phyloP scores from a whole-genome alignment of 2,888 invertebrate genomes.

The Papilio gigon region DNA sequence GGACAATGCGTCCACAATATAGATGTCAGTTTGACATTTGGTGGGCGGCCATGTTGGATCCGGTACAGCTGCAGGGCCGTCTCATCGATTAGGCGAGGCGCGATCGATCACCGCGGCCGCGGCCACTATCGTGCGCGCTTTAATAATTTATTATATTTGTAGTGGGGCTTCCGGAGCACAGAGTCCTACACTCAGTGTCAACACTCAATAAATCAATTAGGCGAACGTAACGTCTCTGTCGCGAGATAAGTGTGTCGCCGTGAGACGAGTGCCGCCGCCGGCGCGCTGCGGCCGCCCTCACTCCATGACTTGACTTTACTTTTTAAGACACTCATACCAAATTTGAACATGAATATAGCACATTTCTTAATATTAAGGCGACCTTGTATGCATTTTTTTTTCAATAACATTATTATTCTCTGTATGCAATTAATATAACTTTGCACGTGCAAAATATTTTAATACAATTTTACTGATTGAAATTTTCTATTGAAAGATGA shows the following conservation, averaged over 20 bases:
- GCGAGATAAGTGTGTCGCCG: conserved; percentile 50
- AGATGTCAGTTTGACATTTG: conserved; percentile 56
- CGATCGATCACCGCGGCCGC: conserved; percentile 64
- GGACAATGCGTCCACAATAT: conserved; percentile 59
- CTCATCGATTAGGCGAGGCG: conserved; percentile 58
- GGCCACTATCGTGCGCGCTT: conserved; percentile 60
- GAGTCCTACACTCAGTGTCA: conserved; percentile 64
- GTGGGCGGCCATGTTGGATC: conserved; percentile 61
- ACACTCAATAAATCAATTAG: conserved; percentile 80
- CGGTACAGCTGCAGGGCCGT: conserved; percentile 56
- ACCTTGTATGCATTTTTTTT: too few species aligned
- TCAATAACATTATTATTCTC: neutral
- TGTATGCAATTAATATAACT: neutral
- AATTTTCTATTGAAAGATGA: neutral
- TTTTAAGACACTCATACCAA: too few species aligned
- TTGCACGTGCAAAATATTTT: neutral
- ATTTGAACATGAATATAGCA: too few species aligned
- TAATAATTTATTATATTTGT: conserved; percentile 76
- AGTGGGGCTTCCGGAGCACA: conserved; percentile 69
- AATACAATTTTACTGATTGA: neutral
- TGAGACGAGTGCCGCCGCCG: conserved; percentile 14
- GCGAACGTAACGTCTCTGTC: conserved; percentile 64
- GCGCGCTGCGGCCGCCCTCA: neutral
- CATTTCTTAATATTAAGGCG: too few species aligned
- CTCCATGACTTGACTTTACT: neutral